phyloP scores from a whole-genome alignment of 2,113 vertebrate species.

The Nycticryphes semicollaris region DNA sequence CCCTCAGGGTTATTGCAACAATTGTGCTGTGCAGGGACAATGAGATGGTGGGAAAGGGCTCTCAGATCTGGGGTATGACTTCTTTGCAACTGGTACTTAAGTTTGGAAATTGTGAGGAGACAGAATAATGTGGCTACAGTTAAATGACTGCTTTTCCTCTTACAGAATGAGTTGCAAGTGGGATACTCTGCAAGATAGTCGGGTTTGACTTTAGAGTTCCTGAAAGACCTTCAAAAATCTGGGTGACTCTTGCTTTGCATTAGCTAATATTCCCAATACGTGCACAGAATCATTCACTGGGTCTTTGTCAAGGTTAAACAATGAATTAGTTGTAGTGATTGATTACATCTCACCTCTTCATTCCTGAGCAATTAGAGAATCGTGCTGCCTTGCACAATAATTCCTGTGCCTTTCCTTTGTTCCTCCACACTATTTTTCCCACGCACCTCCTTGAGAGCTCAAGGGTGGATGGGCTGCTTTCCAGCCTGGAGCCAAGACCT shows the following conservation, averaged over 20 bases:
- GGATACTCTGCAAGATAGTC: neutral
- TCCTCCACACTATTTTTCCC: neutral
- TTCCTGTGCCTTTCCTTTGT: neutral
- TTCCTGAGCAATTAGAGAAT: neutral
- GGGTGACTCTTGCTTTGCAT: neutral
- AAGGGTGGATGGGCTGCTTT: neutral
- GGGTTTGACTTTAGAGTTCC: neutral
- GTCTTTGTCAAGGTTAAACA: neutral
- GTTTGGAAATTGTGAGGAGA: neutral
- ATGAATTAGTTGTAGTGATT: neutral
- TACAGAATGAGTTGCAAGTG: neutral
- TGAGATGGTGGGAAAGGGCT: neutral
- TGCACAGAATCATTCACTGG: neutral
- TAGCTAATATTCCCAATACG: neutral
- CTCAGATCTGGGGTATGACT: neutral
- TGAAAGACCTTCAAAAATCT: neutral
- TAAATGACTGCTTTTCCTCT: neutral
- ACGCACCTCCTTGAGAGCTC: neutral
- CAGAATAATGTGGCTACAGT: neutral
- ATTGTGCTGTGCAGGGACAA: neutral
- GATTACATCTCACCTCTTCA: neutral
- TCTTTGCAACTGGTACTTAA: neutral
- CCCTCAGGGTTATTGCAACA: neutral
- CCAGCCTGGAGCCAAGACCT: conserved; percentile 7
- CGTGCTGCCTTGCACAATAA: neutral